Evolutionary conservation across 2,113 vertebrate species (phyloP), one percentile per base, ranked within the genome.

Genomic region (Tachycineta bicolor): DNA sequence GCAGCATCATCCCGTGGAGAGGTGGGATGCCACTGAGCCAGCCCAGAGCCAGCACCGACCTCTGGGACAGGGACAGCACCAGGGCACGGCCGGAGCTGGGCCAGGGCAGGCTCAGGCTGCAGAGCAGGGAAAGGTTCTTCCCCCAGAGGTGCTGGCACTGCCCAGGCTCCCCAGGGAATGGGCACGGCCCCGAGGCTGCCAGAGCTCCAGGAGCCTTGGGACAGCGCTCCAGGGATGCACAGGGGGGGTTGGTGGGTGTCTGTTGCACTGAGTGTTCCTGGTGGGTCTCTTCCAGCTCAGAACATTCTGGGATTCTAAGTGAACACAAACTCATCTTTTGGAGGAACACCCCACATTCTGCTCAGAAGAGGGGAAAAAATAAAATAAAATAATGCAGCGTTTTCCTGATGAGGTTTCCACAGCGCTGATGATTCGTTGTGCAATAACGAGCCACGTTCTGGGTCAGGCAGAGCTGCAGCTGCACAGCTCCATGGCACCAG

Each of bases 31-130:
- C 12, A 4, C 41, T 41, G 59, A 41, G 59, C 28, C 59, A 56
- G 21, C 15, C 33, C 21, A 7, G 70, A 29, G 34, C 16, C 31
- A 34, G 60, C 1, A 1, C 12, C 1, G 2, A 41, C 12, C 31
- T 16, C 64, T 16, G 37, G 50, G 56, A 12, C 37, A 15, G 53
- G 46, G 3, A 2, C 41, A 55, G 31, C 12, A 43, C 1, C 53
- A 47, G 49, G 69, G 59, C 3, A 11, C 0, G 4, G 81, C 49
- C 64, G 81, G 58, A 33, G 58, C 39, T 64, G 49, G 11, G 33
- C 17, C 49, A 74, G 49, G 49, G 59, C 34, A 53, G 68, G 41
- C 5, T 26, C 10, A 64, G 69, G 60, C 39, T 79, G 49, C 7
- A 79, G 24, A 0, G 10, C 33, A 80, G 77, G 76, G 50, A 14